Evolutionary conservation across 2,888 invertebrate genomes (phyloP), one percentile per base, ranked within the genome.

Genomic region (Tetramorium bicarinatum): DNA sequence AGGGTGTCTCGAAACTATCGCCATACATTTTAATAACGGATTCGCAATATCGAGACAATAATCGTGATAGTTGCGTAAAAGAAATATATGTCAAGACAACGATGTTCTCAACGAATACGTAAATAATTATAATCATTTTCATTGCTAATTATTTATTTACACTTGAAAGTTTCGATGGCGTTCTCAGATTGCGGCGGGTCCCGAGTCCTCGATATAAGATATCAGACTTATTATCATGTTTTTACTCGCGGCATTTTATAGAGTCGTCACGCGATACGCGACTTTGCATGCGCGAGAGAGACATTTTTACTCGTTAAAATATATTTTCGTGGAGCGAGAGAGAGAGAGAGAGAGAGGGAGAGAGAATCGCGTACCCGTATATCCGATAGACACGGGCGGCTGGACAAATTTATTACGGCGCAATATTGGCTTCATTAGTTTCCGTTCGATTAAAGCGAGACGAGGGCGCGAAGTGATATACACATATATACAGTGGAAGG

Each of bases 361-460:
- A 29, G 64, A 64, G 54, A 56, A 77, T 71, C 47, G 25, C 72
- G 38, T 49, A 49, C 38, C 47, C 47, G 72, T 56, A 56, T 59
- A 79, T 4, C 56, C 79, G 59, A 72, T 80, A 80, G 79, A 72
- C 47, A 80, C 72, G 72, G 47, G 21, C 25, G 79, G 38, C 11
- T 47, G 74, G 79, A 88, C 84, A 84, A 83, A 89, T 88, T 89
- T 82, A 86, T 86, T 79, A 74, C 86, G 59, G 75, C 80, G 71
- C 82, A 90, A 90, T 88, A 89, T 85, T 89, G 85, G 83, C 87
- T 89, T 89, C 89, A 87, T 89, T 89, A 90, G 89, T 88, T 89
- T 90, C 89, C 90, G 87, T 89, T 89, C 90, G 89, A 89, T 89
- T 89, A 89, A 90, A 90, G 49, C 87, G 86, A 83, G 66, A 77